Percentiles rank a stretch among this genome's conserved stretches.
Evolutionary conservation across 2,888 invertebrate species (phyloP).

Genomic region (Eustalomyia histrio): DNA sequence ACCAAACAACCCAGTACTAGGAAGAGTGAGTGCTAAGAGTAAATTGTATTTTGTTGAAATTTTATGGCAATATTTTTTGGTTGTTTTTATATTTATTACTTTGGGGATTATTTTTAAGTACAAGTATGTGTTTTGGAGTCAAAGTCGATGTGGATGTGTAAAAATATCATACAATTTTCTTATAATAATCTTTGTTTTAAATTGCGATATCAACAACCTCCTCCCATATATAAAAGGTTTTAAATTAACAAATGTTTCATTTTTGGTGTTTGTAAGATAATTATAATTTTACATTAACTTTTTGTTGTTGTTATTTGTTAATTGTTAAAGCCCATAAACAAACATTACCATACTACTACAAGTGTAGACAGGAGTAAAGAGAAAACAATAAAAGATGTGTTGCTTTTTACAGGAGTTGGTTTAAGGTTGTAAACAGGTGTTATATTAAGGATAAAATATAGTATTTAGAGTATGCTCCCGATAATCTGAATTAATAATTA

Average conservation of each 20-base stretch:
- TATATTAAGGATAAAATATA: too few relatives aligned
- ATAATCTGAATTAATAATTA: too few relatives aligned
- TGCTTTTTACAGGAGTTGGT: constrained; percentile 13
- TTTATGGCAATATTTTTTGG: constrained; percentile 76
- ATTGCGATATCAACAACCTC: constrained; percentile 18
- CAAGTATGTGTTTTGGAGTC: constrained; percentile 20
- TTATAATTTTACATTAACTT: constrained; percentile 78
- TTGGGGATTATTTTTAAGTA: constrained; percentile 71
- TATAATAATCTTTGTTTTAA: constrained; percentile 67
- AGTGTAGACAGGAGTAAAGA: not conserved
- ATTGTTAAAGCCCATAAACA: constrained; percentile 73
- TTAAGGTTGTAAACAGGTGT: constrained; percentile 49
- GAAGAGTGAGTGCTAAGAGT: constrained; percentile 16
- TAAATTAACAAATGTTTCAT: constrained; percentile 77
- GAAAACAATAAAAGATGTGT: constrained; percentile 30
- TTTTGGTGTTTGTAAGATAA: constrained; percentile 68
- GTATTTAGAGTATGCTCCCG: too few relatives aligned
- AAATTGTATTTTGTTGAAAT: constrained; percentile 67
- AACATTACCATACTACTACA: constrained; percentile 55
- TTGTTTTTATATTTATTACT: constrained; percentile 78
- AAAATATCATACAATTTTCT: constrained; percentile 42
- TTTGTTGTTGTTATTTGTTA: constrained; percentile 70
- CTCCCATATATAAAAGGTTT: constrained; percentile 39
- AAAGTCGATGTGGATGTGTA: constrained; percentile 48
- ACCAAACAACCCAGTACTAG: constrained; percentile 31